Percentiles rank a stretch among this genome's conserved stretches.
Evolutionary conservation across 2,113 vertebrate species (phyloP).

Genomic region (Scomber scombrus): DNA sequence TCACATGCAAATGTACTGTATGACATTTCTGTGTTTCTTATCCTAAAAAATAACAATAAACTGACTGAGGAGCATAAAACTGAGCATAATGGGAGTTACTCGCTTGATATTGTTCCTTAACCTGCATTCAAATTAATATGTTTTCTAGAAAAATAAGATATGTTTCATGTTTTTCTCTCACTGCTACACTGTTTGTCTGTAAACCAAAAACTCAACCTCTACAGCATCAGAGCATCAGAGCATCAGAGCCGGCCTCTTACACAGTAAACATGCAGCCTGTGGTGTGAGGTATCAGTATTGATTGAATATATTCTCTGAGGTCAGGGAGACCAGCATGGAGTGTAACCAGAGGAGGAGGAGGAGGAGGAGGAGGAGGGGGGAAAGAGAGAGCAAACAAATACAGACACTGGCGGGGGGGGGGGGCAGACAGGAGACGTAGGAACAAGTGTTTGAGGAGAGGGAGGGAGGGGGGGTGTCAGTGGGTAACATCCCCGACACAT

Average conservation of each 20-base stretch:
- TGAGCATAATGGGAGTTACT: neutral
- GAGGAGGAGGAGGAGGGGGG: slow-evolving; percentile 3
- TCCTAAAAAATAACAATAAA: too few species aligned
- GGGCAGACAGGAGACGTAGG: neutral
- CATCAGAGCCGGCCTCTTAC: neutral
- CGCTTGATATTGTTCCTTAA: too few species aligned
- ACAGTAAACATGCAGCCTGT: neutral
- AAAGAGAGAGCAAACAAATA: slow-evolving; percentile 20
- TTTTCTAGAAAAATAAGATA: neutral
- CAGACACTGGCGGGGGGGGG: neutral
- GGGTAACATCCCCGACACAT: too few species aligned
- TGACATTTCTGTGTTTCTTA: too few species aligned
- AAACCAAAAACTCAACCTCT: neutral
- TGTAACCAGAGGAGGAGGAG: slow-evolving; percentile 26
- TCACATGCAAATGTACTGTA: too few species aligned
- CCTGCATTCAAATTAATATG: neutral
- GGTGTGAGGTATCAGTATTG: slow-evolving; percentile 23
- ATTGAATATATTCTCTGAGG: slow-evolving; percentile 36
- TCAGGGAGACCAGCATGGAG: slow-evolving; percentile 6
- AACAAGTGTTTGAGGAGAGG: neutral
- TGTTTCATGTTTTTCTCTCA: neutral
- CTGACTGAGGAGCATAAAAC: too few species aligned
- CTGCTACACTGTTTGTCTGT: neutral
- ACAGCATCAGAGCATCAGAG: neutral
- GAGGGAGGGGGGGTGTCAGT: neutral